Conservation (phyloP, 2,113 vertebrate genomes). For the Typhlomys cinereus region DNA sequence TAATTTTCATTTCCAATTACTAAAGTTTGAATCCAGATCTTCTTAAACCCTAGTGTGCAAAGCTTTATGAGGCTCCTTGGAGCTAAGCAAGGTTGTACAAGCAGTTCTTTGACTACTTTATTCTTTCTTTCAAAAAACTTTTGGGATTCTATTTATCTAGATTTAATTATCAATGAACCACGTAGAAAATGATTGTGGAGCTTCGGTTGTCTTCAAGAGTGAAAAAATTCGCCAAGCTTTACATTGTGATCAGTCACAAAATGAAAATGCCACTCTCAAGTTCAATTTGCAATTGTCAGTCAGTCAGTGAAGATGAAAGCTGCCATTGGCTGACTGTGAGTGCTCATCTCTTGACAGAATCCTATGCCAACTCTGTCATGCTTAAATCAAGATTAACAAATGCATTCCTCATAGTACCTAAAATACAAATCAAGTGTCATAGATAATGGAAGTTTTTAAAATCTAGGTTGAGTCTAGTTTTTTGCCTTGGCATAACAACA, state of each 20-base stretch:
- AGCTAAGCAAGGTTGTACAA: not conserved
- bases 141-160: not conserved
- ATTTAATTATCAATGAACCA: not conserved
- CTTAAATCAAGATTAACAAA: slow-evolving; percentile 11
- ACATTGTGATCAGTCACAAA: not conserved
- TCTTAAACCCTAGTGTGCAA: slow-evolving; percentile 6
- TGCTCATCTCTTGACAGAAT: not conserved
- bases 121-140: slow-evolving; percentile 38
- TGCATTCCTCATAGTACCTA: slow-evolving; percentile 13
- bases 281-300: not conserved
- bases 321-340: not conserved
- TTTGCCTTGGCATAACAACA: not conserved
- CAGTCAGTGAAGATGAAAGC: not conserved
- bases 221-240: not conserved
- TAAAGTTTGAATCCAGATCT: not conserved
- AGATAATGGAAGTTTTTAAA: not conserved
- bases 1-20: not conserved
- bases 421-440: slow-evolving; percentile 18
- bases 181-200: not conserved
- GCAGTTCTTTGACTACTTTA: not conserved
- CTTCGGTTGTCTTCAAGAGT: not conserved
- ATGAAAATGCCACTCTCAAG: not conserved
- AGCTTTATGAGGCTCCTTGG: not conserved
- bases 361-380: not conserved
- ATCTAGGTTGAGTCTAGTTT: not conserved